Evolutionary conservation across 2,113 vertebrate species (phyloP), one percentile per base, ranked within the genome.

Genomic region (Perca flavescens): DNA sequence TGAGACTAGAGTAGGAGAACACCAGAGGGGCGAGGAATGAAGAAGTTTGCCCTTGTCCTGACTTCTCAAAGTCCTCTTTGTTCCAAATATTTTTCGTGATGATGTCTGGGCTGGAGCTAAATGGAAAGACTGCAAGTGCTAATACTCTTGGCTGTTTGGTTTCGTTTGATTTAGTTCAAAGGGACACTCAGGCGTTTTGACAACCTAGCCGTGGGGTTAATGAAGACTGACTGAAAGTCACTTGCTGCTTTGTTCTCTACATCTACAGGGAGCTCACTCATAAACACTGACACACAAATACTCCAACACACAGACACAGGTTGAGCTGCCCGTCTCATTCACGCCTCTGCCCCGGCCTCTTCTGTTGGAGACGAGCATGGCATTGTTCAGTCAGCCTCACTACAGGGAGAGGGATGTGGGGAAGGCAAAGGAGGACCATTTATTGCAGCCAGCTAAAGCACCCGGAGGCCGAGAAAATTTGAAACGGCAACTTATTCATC

Each of bases 41-140:
- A 87, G 86, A 92, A 90, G 88, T 86, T 21, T 88, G 90, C 67
- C 92, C 88, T 91, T 91, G 89, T 91, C 74, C 74, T 79, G 69
- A 89, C 80, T 91, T 88, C 56, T 90, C 83, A 86, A 88, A 89
- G 88, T 92, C 86, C 58, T 83, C 65, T 88, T 70, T 80, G 63
- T 76, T 89, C 62, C 54, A 81, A 81, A 76, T 67, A 77, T 84
- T 74, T 79, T 67, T 70, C 47, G 61, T 56, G 47, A 81, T 84
- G 65, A 63, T 21, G 52, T 67, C 43, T 82, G 73, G n/a, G 77
- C 68, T 81, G 52, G 61, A 86, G 72, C 43, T 28, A 71, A 84
- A 78, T 74, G n/a, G 56, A 66, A 71, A 76, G 47, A 66, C 19
- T 19, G 65, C 8, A 77, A 6, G 65, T 79, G 19, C 28, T 56